These are phyloP conservation scores for Diaphora mendica DNA, from an alignment of 2,888 invertebrate species.

Conservation along the genomic window DNA sequence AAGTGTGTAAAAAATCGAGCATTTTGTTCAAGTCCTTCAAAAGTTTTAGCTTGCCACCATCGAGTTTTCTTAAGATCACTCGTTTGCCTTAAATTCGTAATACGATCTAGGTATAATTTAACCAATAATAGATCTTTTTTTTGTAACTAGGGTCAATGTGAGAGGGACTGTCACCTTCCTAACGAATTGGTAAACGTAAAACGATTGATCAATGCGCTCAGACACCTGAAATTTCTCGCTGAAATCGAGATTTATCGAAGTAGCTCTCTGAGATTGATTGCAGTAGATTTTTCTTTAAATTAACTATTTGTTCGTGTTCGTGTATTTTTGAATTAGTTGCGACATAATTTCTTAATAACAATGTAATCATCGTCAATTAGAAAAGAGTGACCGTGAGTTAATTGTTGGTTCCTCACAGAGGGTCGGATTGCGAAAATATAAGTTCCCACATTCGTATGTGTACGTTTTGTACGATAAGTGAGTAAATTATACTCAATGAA, in stretches of 20 bases:
- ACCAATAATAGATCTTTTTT: background rate
- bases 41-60: too few relatives aligned
- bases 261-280: background rate
- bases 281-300: background rate
- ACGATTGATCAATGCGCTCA: background rate
- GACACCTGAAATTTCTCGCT: background rate
- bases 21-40: background rate
- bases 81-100: too few relatives aligned
- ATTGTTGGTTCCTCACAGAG: background rate
- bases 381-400: slow-evolving; percentile 14
- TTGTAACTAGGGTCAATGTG: background rate
- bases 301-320: background rate
- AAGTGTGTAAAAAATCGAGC: too few relatives aligned
- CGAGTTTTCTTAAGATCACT: too few relatives aligned
- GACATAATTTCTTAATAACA: slow-evolving; percentile 9
- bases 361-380: slow-evolving; percentile 1
- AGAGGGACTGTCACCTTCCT: background rate
- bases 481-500: slow-evolving; percentile 9
- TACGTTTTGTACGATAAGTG: slow-evolving; percentile 9
- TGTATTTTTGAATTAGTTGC: background rate
- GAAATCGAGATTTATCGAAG: background rate
- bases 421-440: slow-evolving; percentile 11
- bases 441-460: slow-evolving; percentile 11
- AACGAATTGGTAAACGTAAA: background rate
- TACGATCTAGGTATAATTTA: too few relatives aligned